phyloP scores from a whole-genome alignment of 2,888 invertebrate species.

The Ophonus ardosiacus region DNA sequence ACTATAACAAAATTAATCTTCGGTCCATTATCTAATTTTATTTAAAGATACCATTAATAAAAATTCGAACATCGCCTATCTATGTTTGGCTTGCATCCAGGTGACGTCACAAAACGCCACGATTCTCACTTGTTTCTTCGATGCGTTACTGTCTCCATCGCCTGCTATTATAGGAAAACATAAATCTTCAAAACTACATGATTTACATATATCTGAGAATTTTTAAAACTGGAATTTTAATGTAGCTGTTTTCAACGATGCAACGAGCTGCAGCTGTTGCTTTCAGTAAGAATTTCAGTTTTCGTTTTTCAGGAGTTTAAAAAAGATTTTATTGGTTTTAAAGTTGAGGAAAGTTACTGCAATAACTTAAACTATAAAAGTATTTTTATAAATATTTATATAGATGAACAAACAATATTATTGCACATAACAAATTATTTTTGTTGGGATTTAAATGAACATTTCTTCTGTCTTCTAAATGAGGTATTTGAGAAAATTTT shows the following conservation, averaged over 20 bases:
- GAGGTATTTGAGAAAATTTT: too few relatives aligned
- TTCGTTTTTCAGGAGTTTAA: neutral
- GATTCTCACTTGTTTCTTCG: neutral
- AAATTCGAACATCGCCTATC: slow-evolving; percentile 5
- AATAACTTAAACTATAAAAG: neutral
- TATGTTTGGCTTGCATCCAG: neutral
- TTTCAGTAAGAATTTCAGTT: neutral
- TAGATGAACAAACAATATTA: neutral
- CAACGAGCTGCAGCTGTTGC: neutral
- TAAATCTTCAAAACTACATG: neutral
- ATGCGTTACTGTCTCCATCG: neutral
- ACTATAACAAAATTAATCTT: neutral
- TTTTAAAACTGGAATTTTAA: slow-evolving; percentile 21
- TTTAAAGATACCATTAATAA: slow-evolving; percentile 20
- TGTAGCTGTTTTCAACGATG: neutral
- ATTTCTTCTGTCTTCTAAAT: too few relatives aligned
- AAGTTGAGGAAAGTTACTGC: neutral
- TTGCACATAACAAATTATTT: too few relatives aligned
- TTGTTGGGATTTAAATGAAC: too few relatives aligned
- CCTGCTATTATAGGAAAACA: neutral
- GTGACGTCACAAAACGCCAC: neutral
- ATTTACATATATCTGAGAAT: neutral
- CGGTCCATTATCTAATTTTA: slow-evolving; percentile 1
- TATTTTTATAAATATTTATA: slow-evolving; percentile 5
- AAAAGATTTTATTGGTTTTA: neutral